Base-by-base conservation (phyloP, 2,888 invertebrate species). In the Eretmocerus hayati region DNA sequence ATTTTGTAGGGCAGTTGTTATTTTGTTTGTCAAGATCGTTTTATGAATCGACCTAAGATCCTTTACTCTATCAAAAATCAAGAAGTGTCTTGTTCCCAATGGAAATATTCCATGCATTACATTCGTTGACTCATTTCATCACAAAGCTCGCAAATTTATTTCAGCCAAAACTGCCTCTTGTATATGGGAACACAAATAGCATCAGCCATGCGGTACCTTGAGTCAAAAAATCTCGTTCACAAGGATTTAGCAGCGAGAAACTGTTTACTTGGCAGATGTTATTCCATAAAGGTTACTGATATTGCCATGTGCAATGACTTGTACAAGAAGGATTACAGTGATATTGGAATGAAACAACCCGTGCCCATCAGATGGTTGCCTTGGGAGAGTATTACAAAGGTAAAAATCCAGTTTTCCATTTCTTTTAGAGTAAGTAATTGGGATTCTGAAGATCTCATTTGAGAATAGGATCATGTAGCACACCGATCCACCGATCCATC, bases 181-280 rank as follows among this genome's bases (percentile, higher is more conserved):
- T 84, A 79, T 71, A 83, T 86, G 78, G 82, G 83, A 43, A 78
- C 80, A 45, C 85, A 88, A 72, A 81, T 88, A 64, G 83, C 87
- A 36, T 84, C 85, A 9, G 87, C 85, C 36, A 86, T 87, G 84
- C 83, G 83, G 67, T 88, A 86, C 67, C 75, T 88, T 62, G 87
- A 89, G 74, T 81, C 82, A 18, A 79, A 82, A 66, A 82, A 85
- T 71, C 81, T 87, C 62, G 85, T 86, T 36, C 88, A 88, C 71
- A 81, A 87, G 61, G 87, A 88, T 72, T 72, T 88, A 60, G 87
- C 87, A 33, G 84, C 86, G 63, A 80, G 81, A 61, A 81, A 81
- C 68, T 81, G 81, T 64, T 69, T 81, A 51, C 76, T 81, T 23
- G 80, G 79, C 43, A 72, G 80, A 54, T 78, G 77, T 53, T 80